Percentiles rank a stretch among this genome's conserved stretches.
These are phyloP conservation scores for Haliclystus octoradiatus DNA, from an alignment of 30 jellyfish, hydroid and myxozoan species.

Conservation along the genomic window DNA sequence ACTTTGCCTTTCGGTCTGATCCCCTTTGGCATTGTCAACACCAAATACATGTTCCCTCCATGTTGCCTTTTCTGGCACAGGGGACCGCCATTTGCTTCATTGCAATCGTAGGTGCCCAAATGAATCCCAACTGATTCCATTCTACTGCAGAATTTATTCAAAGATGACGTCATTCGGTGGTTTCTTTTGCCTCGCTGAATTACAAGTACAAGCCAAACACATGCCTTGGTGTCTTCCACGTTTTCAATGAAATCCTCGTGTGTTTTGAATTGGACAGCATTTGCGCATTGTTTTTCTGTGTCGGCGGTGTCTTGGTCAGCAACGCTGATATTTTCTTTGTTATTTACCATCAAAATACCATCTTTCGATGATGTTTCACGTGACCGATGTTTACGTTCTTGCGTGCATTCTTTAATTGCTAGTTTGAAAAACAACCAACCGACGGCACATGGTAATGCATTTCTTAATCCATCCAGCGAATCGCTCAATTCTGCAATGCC, in stretches of 20 bases:
- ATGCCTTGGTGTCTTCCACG: conserved; percentile 89
- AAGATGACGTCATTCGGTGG: background rate
- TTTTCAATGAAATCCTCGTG: conserved; percentile 55
- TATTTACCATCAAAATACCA: too few species aligned
- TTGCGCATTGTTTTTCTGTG: background rate
- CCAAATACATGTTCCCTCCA: conserved; percentile 22
- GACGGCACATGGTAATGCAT: background rate
- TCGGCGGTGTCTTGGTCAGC: background rate
- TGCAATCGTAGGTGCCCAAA: conserved; percentile 62
- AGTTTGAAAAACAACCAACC: background rate
- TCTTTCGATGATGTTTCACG: too few species aligned
- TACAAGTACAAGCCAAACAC: conserved; percentile 83
- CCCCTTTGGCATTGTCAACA: conserved; percentile 81
- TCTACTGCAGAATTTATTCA: conserved; percentile 4
- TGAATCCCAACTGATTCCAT: conserved; percentile 50
- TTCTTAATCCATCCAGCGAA: background rate
- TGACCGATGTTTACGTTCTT: too few species aligned
- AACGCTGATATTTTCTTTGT: background rate
- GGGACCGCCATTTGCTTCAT: conserved; percentile 35
- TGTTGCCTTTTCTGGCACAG: conserved; percentile 27
- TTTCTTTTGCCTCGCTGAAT: too few species aligned
- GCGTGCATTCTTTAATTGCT: too few species aligned
- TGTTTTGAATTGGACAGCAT: conserved; percentile 12
- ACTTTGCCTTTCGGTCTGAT: conserved; percentile 71
- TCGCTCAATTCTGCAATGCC: background rate